Base-by-base conservation (phyloP, 2,888 invertebrate species). In the Tenthredo livida region DNA sequence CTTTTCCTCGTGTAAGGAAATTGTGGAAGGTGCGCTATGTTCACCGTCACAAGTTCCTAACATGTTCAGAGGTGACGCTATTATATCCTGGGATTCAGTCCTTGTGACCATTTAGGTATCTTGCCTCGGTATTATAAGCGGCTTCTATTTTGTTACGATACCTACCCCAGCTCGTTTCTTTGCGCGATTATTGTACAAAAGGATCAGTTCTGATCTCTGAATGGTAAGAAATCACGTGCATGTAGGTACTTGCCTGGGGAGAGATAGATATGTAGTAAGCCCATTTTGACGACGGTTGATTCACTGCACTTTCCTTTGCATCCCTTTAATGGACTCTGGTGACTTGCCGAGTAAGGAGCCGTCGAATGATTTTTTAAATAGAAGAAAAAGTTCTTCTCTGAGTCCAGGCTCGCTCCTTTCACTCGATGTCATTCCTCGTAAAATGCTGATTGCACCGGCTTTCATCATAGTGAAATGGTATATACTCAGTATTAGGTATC, bases 291-390 rank as follows among this genome's bases (percentile, higher is more conserved):
- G 50, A 29, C 77, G 50, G 77, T 33, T 80, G 80, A 80, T 80
- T 61, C 80, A 61, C 58, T 40, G 80, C 80, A 80, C 80, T 80
- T 80, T 80, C 80, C n/a, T 61, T 80, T 25, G 80, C 40, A 80
- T 80, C 58, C 80, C 80, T 58, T 80, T 61, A 80, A 80, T 21
- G 80, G 77, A 54, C 25, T 77, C 17, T 77, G 33, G 77, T 21
- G 25, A 54, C 25, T 77, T 7, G 77, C 77, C 77, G 7, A 54
- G 77, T 77, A 77, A 50, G 77, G 61, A 58, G 40, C 61, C 80
- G 80, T 61, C 58, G 80, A 25, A 33, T 58, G 15, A 58, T 61
- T 80, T 80, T 80, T 80, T 12, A 40, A 61, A 12, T 50, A 4
- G 21, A 37, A 37, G 10, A 80, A 58, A 61, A 61, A 61, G 40